A percentile compares a stretch with the other conserved stretches of the same genome.
These are phyloP conservation scores for Brotula barbata DNA, from an alignment of 2,797 vertebrate genomes.

Conservation along the genomic window DNA sequence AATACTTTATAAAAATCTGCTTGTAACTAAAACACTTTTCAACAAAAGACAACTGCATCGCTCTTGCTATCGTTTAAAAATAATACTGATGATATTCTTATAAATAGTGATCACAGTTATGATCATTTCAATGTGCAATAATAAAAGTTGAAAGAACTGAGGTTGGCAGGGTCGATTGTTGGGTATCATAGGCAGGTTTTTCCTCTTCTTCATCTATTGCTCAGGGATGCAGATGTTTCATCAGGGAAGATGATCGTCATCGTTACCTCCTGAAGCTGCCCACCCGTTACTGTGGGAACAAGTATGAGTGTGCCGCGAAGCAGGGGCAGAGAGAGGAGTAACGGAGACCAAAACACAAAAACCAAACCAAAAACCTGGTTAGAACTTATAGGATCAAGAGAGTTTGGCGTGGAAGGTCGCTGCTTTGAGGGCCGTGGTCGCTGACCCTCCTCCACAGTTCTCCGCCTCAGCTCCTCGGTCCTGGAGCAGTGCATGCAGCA, in stretches of 20 bases:
- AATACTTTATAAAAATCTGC: conserved; percentile 35
- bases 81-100: conserved; percentile 72
- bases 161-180: conserved; percentile 44
- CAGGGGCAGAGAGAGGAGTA: not conserved
- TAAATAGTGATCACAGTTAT: conserved; percentile 68
- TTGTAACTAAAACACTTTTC: conserved; percentile 40
- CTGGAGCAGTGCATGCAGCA: conserved; percentile 32
- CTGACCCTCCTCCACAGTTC: conserved; percentile 21
- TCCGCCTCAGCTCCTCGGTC: conserved; percentile 62
- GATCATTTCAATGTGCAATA: conserved; percentile 72
- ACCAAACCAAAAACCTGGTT: conserved; percentile 12
- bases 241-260: conserved; percentile 22
- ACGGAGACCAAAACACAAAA: conserved; percentile 42
- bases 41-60: conserved; percentile 36
- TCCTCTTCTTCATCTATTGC: conserved; percentile 63
- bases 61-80: conserved; percentile 44
- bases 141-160: conserved; percentile 59
- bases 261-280: conserved; percentile 3
- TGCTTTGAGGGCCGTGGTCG: conserved; percentile 21
- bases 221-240: conserved; percentile 52
- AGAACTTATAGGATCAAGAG: conserved; percentile 32
- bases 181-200: conserved; percentile 29
- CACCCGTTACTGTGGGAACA: conserved; percentile 8
- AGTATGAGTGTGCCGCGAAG: conserved; percentile 1
- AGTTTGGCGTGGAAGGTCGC: conserved; percentile 33